Evolutionary conservation across 1,140 invertebrate species (phyloP).

Genomic region (Drosophila setifemur): DNA sequence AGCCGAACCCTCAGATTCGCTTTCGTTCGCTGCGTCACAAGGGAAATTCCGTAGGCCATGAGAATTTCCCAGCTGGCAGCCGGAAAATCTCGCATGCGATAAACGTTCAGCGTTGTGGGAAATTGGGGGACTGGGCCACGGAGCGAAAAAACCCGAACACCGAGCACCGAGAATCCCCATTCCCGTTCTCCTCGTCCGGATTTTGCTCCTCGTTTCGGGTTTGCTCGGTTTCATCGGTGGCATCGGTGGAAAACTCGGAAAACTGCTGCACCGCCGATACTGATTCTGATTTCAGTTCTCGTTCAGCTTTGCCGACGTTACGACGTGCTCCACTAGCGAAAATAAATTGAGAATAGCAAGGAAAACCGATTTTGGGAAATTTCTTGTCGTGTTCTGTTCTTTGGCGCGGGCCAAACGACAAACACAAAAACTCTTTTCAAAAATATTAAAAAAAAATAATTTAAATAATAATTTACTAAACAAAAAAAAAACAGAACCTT

Average conservation of each 20-base stretch:
- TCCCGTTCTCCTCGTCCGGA: not conserved
- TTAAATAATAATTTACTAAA: not conserved
- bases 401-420: slow-evolving; percentile 23
- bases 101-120: not conserved
- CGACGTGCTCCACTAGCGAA: slow-evolving; percentile 60
- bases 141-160: slow-evolving; percentile 2
- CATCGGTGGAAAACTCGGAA: slow-evolving; percentile 15
- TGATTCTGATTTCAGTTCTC: slow-evolving; percentile 69
- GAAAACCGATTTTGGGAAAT: slow-evolving; percentile 9
- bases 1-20: slow-evolving; percentile 24
- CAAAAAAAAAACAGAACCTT: not conserved
- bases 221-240: slow-evolving; percentile 24
- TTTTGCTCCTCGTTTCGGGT: not conserved
- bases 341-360: slow-evolving; percentile 3
- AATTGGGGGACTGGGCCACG: slow-evolving; percentile 8
- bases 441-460: not conserved
- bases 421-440: not conserved
- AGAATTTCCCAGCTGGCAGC: slow-evolving; percentile 38
- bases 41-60: slow-evolving; percentile 36
- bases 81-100: slow-evolving; percentile 58
- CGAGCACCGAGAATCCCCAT: not conserved
- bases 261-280: not conserved
- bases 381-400: slow-evolving; percentile 19
- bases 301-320: slow-evolving; percentile 80
- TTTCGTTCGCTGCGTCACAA: slow-evolving; percentile 40